Base-by-base conservation (phyloP, 92 coral and sea anemone species). In the Heteractis magnifica region DNA sequence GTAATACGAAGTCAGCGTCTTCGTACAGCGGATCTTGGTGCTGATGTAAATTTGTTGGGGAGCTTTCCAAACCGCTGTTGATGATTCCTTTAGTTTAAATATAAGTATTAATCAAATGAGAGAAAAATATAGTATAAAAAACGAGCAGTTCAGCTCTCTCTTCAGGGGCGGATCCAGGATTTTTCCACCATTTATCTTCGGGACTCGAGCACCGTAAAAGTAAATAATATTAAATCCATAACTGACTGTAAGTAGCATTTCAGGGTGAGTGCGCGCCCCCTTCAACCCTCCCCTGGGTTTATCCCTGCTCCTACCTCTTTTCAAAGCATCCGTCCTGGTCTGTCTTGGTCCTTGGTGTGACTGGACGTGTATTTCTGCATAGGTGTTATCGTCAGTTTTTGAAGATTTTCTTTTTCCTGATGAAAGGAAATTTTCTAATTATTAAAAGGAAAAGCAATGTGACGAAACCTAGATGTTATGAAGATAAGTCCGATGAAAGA, bases 361-460 rank as follows among this genome's bases (percentile, higher is more conserved):
- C 16, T 58, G n/a, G 8, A 51, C 68, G 48, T 51, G 77, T 14
- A 81, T 70, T 70, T 81, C 84, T 51, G 84, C 77, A 52, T 81
- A 81, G 15, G 34, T 51, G 6, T 59, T 68, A 4, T 81, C 84
- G 8, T 70, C 84, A 10, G 77, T 77, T 81, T 68, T 65, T 9
- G 49, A 10, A 4, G 70, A 20, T 0, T 15, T 59, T 70, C 58
- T 21, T 15, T n/a, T 52, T 21, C 21, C 65, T 81, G 65, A 18
- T 6, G 15, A 71, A 19, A 49, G 52, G 1, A 62, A 62, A 62
- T 23, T 1, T 4, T n/a, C 26, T 62, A 18, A 18, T 6, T 16
- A n/a, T 23, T 62, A 23, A 62, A 20, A 62, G 10, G 10, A 3
- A 56, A 1, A 56, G 15, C 64, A 12, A 12, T 58, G 16, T 14